These are phyloP conservation scores for Uropsilus gracilis DNA, from an alignment of 2,113 vertebrate species.

Conservation along the genomic window DNA sequence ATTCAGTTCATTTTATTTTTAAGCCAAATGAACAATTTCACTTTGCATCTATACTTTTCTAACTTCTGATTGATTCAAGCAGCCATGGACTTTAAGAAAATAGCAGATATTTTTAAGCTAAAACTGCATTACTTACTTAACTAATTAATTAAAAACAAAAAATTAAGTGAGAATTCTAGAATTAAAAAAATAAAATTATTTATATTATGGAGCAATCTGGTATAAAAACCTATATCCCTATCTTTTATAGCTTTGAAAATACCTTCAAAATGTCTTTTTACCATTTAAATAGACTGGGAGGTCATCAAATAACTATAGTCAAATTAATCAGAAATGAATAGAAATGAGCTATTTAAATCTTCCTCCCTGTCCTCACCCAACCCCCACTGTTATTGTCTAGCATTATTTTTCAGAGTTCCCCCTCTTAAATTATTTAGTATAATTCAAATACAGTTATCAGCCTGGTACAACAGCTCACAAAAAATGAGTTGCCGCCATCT, in stretches of 20 bases:
- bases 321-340: constrained; percentile 41
- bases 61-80: neutral
- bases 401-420: neutral
- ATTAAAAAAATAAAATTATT: neutral
- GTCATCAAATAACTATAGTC: constrained; percentile 13
- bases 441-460: constrained; percentile 51
- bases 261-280: constrained; percentile 36
- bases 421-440: neutral
- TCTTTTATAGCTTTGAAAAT: constrained; percentile 26
- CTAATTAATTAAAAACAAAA: too few species aligned
- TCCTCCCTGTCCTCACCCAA: neutral
- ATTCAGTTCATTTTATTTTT: neutral
- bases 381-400: too few species aligned
- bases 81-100: neutral
- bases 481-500: constrained; percentile 55
- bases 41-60: neutral
- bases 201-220: constrained; percentile 11
- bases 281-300: constrained; percentile 3
- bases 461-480: constrained; percentile 1
- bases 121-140: too few species aligned
- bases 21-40: neutral
- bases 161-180: too few species aligned
- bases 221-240: constrained; percentile 6
- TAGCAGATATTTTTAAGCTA: neutral
- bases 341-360: constrained; percentile 14